Base-by-base conservation (phyloP, 2,888 invertebrate genomes). In the Pseudococcus jackbeardsleyi region DNA sequence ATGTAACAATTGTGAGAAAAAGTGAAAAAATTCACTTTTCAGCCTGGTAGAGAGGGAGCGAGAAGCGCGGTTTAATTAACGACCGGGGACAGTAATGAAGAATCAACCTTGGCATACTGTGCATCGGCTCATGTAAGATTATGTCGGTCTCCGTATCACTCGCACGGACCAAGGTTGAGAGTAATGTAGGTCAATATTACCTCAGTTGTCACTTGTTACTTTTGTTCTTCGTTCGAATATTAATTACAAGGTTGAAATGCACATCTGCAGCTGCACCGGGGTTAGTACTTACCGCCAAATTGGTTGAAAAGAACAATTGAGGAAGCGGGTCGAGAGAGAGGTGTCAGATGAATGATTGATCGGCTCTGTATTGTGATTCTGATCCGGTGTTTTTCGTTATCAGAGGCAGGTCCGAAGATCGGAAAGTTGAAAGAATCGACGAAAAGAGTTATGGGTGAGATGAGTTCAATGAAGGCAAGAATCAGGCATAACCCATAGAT, bases 51-150 rank as follows among this genome's bases (percentile, higher is more conserved):
- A 79, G 15, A 79, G 33, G 33, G 79, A 42, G 33, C 59, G 79
- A 26, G 42, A 42, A 79, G 33, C 79, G 39, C 79, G 39, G 33
- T 4, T 79, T 79, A 79, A 79, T 79, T 79, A 79, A 79, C 42
- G 79, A 42, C 42, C 59, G 33, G 79, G 79, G 79, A 79, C 79
- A 79, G 79, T 79, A 79, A 79, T 79, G 79, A 79, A 42, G 79
- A 79, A 79, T 79, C 79, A 79, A 79, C 79, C 79, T 79, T 79
- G 79, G 79, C 79, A 79, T 42, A 79, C 79, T 79, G 79, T 79
- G 79, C 79, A 79, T 42, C 79, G 42, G 79, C 79, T 79, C 79
- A 79, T 79, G 79, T 79, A 79, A 79, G 79, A 79, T 79, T 79
- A 79, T 79, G 79, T 42, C 79, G 79, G 79, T 79, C 79, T 79